A percentile compares a stretch with the other conserved stretches of the same genome.
Conservation (phyloP, 1,140 invertebrate genomes). For the Hylaeus anthracinus region DNA sequence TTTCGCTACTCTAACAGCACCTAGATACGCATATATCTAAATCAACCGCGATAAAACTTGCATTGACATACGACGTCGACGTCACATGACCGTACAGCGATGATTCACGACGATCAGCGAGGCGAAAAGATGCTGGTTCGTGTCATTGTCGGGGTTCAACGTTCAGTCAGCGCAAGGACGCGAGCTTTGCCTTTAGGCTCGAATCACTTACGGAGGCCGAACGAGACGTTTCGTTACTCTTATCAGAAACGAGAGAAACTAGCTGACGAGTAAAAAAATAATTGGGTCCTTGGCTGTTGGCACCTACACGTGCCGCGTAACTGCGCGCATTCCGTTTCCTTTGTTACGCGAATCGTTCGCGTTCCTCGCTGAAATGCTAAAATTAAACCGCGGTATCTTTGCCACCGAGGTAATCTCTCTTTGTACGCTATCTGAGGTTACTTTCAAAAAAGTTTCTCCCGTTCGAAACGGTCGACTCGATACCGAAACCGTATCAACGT, state of each 20-base stretch:
- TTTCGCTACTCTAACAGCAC: too few species aligned
- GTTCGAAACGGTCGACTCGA: not conserved
- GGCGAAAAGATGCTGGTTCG: slow-evolving; percentile 34
- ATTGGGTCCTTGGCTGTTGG: slow-evolving; percentile 49
- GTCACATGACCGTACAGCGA: slow-evolving; percentile 13
- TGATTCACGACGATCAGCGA: slow-evolving; percentile 55
- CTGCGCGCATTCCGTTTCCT: slow-evolving; percentile 32
- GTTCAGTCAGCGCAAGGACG: slow-evolving; percentile 63
- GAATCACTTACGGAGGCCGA: slow-evolving; percentile 1
- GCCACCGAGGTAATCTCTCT: not conserved
- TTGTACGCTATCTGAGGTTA: slow-evolving; percentile 38
- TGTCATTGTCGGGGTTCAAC: slow-evolving; percentile 56
- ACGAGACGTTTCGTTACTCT: slow-evolving; percentile 2
- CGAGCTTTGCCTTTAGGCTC: slow-evolving; percentile 18
- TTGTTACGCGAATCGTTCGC: not conserved
- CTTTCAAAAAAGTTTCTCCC: slow-evolving; percentile 4
- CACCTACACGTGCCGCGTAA: slow-evolving; percentile 37
- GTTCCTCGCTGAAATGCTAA: slow-evolving; percentile 4
- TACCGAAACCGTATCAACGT: not conserved
- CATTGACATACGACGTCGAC: slow-evolving; percentile 14
- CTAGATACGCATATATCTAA: not conserved
- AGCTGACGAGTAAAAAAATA: slow-evolving; percentile 28
- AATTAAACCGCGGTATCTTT: slow-evolving; percentile 22
- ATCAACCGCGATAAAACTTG: not conserved
- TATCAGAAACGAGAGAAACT: not conserved